Percentiles rank a stretch among this genome's conserved stretches.
These are phyloP conservation scores for Prolemur simus DNA, from an alignment of 2,113 vertebrate genomes.

Conservation along the genomic window DNA sequence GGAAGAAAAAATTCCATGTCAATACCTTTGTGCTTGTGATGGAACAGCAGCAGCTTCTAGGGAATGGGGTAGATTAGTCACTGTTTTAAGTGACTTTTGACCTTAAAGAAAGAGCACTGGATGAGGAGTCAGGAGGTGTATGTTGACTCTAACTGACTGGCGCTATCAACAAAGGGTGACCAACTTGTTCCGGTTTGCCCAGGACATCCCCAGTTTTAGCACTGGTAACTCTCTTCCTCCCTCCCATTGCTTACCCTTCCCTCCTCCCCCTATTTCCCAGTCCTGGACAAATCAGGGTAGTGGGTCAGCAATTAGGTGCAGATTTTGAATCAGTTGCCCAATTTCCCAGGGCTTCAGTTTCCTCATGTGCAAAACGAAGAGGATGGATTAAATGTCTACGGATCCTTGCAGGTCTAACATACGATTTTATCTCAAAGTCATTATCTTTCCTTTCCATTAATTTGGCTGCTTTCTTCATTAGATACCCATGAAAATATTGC, in stretches of 20 bases:
- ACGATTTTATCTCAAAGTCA: background rate
- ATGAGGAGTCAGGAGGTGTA: background rate
- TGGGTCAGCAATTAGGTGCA: background rate
- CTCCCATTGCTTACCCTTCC: background rate
- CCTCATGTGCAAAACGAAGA: background rate
- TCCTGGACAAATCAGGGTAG: background rate
- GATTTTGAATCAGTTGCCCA: background rate
- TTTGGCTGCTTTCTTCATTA: background rate
- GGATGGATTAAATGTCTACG: background rate
- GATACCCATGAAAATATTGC: background rate
- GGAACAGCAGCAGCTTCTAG: background rate
- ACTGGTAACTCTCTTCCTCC: background rate
- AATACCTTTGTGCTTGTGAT: background rate
- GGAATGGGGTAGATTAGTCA: background rate
- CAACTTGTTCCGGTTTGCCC: background rate
- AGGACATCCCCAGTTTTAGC: background rate
- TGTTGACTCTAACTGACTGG: background rate
- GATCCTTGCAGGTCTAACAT: background rate
- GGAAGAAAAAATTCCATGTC: background rate
- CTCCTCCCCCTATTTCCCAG: background rate
- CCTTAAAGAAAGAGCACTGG: background rate
- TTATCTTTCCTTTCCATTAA: background rate
- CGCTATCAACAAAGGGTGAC: background rate
- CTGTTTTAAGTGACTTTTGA: too few species aligned
- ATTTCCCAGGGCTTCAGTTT: background rate